A percentile compares a stretch with the other conserved stretches of the same genome.
Evolutionary conservation across 2,888 invertebrate genomes (phyloP).

Genomic region (Saturnia pavonia): DNA sequence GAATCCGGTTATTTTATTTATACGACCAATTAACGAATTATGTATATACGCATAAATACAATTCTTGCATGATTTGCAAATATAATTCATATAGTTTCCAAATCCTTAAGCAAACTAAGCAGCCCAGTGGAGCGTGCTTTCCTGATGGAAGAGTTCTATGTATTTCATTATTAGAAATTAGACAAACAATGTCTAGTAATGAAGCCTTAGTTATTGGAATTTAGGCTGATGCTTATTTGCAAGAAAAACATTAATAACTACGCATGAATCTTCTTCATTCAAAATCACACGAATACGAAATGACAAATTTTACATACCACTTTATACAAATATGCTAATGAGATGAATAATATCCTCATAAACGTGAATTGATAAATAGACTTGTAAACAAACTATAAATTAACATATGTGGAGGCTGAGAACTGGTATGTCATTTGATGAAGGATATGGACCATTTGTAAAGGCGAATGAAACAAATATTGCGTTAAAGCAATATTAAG

Average conservation of each 20-base stretch:
- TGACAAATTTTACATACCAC: not conserved
- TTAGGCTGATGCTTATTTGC: constrained; percentile 5
- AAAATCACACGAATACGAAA: no score
- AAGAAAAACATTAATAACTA: not conserved
- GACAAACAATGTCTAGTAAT: constrained; percentile 35
- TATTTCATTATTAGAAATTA: constrained; percentile 38
- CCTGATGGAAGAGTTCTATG: constrained; percentile 36
- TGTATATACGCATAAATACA: not conserved
- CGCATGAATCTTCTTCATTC: not conserved
- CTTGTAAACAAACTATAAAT: not conserved
- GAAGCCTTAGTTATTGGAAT: constrained; percentile 28
- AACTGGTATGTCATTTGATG: not conserved
- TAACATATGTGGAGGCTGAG: not conserved
- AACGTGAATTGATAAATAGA: not conserved
- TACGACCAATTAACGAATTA: no score
- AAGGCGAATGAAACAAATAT: not conserved
- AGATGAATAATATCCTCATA: not conserved
- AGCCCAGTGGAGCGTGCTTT: constrained; percentile 49
- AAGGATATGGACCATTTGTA: not conserved
- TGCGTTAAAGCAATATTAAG: not conserved
- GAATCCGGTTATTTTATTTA: not conserved
- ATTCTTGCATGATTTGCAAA: not conserved
- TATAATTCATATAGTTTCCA: not conserved
- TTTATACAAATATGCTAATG: not conserved
- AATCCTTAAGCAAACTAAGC: not conserved